Evolutionary conservation across 2,888 invertebrate species (phyloP), one percentile per base, ranked within the genome.

Genomic region (Melipona beecheii): DNA sequence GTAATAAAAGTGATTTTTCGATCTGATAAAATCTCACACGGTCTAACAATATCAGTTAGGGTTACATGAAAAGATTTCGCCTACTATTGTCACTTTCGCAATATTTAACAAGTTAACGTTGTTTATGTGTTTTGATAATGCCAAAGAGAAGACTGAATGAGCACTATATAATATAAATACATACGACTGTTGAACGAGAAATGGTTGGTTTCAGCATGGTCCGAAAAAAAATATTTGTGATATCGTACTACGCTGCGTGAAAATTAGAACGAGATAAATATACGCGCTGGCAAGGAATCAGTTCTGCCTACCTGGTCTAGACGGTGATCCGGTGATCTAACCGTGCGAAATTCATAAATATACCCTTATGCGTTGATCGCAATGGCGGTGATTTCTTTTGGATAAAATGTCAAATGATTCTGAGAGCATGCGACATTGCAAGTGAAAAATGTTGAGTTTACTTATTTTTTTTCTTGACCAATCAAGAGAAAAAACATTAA

Each of bases 231-330:
- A 69, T 68, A 62, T 76, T 43, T n/a, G 60, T 73, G 58, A 71
- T 64, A 70, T 64, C 54, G n/a, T 13, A 27, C 49, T n/a, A 27
- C 49, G 49, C 13, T 4, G 27, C 43, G 80, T 71, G 88, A 78
- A 81, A 88, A 87, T 85, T 87, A 80, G 89, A 83, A 81, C 88
- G 75, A 69, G 84, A 87, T 89, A 86, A 88, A 88, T 88, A 88
- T 52, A 72, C 11, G 49, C 78, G 69, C 74, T 88, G 88, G 89
- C 88, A 77, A 56, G 65, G 81, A 52, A 79, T 84, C 89, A 86
- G 75, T 50, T 81, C 64, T 66, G 73, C 64, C 75, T 81, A 68
- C n/a, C 64, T 60, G 43, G 24, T 50, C 56, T 50, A 70, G 52
- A 64, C 49, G 66, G 27, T 65, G 54, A 71, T 56, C 64, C 43